Evolutionary conservation across 2,113 vertebrate species (phyloP).

Genomic region (Oncorhynchus clarkii): DNA sequence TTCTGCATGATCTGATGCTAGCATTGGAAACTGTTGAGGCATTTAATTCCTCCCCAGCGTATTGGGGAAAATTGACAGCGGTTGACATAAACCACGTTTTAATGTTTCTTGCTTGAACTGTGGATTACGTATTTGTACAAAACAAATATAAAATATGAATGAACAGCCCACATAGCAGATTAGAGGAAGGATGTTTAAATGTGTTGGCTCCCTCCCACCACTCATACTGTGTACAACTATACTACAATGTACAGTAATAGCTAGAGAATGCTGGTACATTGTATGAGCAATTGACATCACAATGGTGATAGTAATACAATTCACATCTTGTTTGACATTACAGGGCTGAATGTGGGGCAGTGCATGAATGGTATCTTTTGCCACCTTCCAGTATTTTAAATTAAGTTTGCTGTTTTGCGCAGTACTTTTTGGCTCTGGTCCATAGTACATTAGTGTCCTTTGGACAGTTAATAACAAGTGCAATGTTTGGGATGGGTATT

Average conservation of each 20-base stretch:
- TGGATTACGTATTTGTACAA: too few relatives aligned
- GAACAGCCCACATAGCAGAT: not conserved
- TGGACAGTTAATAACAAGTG: constrained; percentile 17
- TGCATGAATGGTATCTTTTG: not conserved
- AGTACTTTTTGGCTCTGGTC: constrained; percentile 17
- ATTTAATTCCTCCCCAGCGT: constrained; percentile 20
- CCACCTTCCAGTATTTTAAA: constrained; percentile 2
- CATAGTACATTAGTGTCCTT: constrained; percentile 33
- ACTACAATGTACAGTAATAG: too few relatives aligned
- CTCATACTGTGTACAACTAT: too few relatives aligned
- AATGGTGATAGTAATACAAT: not conserved
- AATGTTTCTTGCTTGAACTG: not conserved
- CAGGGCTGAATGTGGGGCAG: not conserved
- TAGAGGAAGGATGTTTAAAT: not conserved
- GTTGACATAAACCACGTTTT: not conserved
- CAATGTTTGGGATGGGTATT: not conserved
- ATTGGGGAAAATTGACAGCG: constrained; percentile 2
- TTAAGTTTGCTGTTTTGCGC: constrained; percentile 12
- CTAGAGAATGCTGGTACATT: not conserved
- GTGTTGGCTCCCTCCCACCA: too few relatives aligned
- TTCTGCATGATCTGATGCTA: constrained; percentile 42
- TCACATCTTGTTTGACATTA: not conserved
- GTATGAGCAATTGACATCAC: not conserved
- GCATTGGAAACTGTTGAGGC: constrained; percentile 27
- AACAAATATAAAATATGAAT: not conserved